A percentile compares a stretch with the other conserved stretches of the same genome.
Conservation (phyloP, 2,797 vertebrate species). For the Arrhamphus sclerolepis region DNA sequence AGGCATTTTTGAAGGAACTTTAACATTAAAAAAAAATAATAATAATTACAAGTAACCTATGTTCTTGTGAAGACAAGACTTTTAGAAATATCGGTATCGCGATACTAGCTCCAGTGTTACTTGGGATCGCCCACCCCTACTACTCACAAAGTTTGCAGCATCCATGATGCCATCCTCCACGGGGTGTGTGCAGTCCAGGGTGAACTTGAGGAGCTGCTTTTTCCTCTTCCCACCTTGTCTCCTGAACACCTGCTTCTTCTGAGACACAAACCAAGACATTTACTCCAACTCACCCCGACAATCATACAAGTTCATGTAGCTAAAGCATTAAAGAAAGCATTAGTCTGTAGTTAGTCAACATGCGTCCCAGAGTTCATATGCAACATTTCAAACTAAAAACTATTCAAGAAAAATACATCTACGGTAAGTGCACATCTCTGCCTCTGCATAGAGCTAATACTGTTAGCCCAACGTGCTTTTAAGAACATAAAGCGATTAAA, state of each 20-base stretch:
- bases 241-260: slow-evolving; percentile 86
- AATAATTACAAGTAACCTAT: too few relatives aligned
- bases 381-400: not conserved
- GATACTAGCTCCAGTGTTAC: too few relatives aligned
- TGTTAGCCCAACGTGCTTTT: slow-evolving; percentile 73
- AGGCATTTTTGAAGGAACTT: too few relatives aligned
- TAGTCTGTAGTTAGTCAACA: rapidly evolving
- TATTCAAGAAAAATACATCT: not conserved
- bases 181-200: slow-evolving; percentile 96
- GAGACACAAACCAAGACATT: slow-evolving; percentile 7
- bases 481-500: slow-evolving; percentile 16
- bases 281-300: not conserved
- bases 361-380: too few relatives aligned
- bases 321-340: not conserved
- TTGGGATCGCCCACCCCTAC: too few relatives aligned
- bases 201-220: slow-evolving; percentile 96
- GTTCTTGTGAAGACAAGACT: too few relatives aligned
- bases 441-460: slow-evolving; percentile 41
- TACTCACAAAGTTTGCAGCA: slow-evolving; percentile 96
- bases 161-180: slow-evolving; percentile 99
- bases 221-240: slow-evolving; percentile 93
- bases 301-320: rapidly evolving
- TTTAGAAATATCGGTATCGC: too few relatives aligned
- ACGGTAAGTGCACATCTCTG: too few relatives aligned
- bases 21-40: too few relatives aligned